Base-by-base conservation (phyloP, 2,888 invertebrate genomes). In the Boloria selene region DNA sequence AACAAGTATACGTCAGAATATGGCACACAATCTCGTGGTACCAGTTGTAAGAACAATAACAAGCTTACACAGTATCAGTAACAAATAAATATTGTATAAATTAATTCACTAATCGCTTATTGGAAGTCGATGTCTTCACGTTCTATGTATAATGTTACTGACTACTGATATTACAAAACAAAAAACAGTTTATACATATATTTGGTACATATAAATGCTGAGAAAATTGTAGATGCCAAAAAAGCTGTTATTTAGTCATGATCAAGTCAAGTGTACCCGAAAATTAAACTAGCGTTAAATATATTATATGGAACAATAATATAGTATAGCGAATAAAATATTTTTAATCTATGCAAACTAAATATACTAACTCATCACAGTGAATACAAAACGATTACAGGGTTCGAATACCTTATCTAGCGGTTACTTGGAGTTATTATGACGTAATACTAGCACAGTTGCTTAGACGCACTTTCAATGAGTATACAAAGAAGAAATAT, bases 341-440 rank as follows among this genome's bases (percentile, higher is more conserved):
- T 63, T 47, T 63, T 44, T 49, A 59, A 18, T 59, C 31, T 59
- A 59, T 50, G 59, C 49, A 47, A 65, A 68, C 61, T 70, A 67
- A 75, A 75, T 82, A 86, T 84, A 87, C 69, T 69, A 88, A 83
- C 77, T 86, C 69, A 90, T 90, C 90, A 90, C 90, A 90, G 89
- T 84, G 84, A 82, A 86, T 79, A 85, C 65, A 79, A 85, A 83
- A 81, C 74, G 79, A 79, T 64, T 60, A 66, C 56, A 61, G 45
- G 7, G 60, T 64, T 64, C 38, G 51, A 55, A 53, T 67, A 54
- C 49, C 63, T 69, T 52, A 61, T 14, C 60, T 55, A 64, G 55
- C 60, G 42, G 56, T 81, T 82, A 83, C 70, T 78, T 80, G 77
- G 78, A 82, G 81, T 81, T 82, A 85, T 82, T 85, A 84, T 83